These are phyloP conservation scores for Ophion ellenae DNA, from an alignment of 2,888 invertebrate species.

Conservation along the genomic window DNA sequence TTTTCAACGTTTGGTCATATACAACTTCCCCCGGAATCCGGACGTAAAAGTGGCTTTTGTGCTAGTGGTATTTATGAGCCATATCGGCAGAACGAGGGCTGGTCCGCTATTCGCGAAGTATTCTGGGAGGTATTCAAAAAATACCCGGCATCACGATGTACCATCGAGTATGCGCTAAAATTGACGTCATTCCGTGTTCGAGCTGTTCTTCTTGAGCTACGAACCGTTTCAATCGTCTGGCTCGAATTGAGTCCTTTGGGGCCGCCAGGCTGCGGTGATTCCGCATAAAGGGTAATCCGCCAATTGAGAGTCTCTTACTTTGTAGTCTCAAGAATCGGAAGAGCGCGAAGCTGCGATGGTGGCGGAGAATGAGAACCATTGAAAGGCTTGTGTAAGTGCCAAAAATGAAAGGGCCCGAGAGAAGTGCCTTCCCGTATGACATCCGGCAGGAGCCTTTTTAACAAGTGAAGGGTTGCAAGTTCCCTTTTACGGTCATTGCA, in stretches of 20 bases:
- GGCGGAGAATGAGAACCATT: not conserved
- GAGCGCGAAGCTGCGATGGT: not conserved
- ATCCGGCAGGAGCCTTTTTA: not conserved
- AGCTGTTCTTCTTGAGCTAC: not conserved
- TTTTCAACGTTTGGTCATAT: conserved; percentile 15
- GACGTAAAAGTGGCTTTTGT: conserved; percentile 48
- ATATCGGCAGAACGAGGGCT: conserved; percentile 30
- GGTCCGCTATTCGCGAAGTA: conserved; percentile 23
- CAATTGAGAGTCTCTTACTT: conserved; percentile 24
- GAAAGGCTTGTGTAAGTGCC: conserved; percentile 7
- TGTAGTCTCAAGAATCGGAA: conserved; percentile 10
- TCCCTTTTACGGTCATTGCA: conserved; percentile 23
- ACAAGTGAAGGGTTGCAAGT: not conserved
- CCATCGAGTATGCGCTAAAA: not conserved
- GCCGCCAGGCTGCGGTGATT: not conserved
- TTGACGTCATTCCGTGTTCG: not conserved
- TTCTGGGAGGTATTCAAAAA: conserved; percentile 9
- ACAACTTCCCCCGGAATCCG: conserved; percentile 24
- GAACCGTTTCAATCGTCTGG: not conserved
- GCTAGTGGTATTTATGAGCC: conserved; percentile 42
- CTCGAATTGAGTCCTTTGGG: not conserved
- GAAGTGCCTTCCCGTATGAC: conserved; percentile 30
- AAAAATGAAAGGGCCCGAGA: conserved; percentile 37
- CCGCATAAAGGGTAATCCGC: conserved; percentile 19
- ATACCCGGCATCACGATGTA: not conserved